Percentiles rank a stretch among this genome's conserved stretches.
These are phyloP conservation scores for Achroia grisella DNA, from an alignment of 1,140 invertebrate genomes.

Conservation along the genomic window DNA sequence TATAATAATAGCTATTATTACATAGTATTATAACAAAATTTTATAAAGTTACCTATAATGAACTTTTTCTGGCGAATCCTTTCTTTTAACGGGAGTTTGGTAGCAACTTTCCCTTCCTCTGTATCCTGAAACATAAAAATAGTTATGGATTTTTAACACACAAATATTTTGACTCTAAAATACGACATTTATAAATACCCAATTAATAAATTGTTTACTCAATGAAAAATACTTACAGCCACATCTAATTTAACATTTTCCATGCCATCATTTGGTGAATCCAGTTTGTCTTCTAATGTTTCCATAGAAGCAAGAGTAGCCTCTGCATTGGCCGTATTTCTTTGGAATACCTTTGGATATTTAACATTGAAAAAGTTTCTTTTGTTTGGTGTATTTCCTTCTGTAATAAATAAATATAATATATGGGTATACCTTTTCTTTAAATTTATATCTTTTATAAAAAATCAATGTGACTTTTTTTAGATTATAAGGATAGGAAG, in stretches of 20 bases:
- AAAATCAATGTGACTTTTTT: too few species aligned
- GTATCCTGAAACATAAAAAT: slow-evolving; percentile 30
- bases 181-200: background rate
- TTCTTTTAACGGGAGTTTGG: slow-evolving; percentile 58
- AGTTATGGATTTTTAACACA: too few species aligned
- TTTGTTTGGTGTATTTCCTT: slow-evolving; percentile 27
- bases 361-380: slow-evolving; percentile 43
- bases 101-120: slow-evolving; percentile 59
- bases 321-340: slow-evolving; percentile 52
- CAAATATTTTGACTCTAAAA: too few species aligned
- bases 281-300: slow-evolving; percentile 79
- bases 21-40: too few species aligned
- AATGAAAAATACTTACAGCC: slow-evolving; percentile 50
- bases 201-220: too few species aligned
- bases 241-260: slow-evolving; percentile 79
- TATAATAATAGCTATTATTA: too few species aligned
- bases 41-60: slow-evolving; percentile 46
- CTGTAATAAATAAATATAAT: slow-evolving; percentile 20
- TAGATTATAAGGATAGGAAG: too few species aligned
- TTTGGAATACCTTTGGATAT: slow-evolving; percentile 62
- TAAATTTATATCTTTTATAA: too few species aligned
- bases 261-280: slow-evolving; percentile 78
- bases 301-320: slow-evolving; percentile 85
- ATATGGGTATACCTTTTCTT: background rate
- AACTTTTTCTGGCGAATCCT: slow-evolving; percentile 69